phyloP scores from a whole-genome alignment of 1,140 invertebrate species.

The Littorina saxatilis region DNA sequence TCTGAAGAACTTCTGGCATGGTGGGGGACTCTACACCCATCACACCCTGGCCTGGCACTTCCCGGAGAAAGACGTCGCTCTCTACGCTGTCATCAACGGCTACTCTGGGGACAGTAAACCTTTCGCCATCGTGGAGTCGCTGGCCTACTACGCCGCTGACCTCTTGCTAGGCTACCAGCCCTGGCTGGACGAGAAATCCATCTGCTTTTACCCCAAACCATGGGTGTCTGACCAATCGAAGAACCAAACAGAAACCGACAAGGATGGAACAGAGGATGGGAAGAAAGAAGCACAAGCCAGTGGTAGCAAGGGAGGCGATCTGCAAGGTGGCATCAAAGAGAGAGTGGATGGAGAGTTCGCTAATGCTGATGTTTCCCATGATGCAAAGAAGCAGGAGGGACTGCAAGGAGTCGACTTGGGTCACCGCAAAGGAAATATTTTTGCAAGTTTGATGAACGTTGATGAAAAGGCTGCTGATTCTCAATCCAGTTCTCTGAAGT shows the following conservation, averaged over 20 bases:
- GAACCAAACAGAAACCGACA: background rate
- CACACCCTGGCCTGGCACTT: conserved; percentile 24
- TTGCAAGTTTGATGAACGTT: too few relatives aligned
- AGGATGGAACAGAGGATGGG: background rate
- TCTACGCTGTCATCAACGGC: conserved; percentile 28
- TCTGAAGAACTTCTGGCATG: conserved; percentile 20
- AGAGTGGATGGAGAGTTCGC: background rate
- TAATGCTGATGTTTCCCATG: background rate
- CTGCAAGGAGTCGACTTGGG: too few relatives aligned
- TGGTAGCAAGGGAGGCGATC: background rate
- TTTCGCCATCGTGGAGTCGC: conserved; percentile 18
- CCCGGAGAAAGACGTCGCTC: conserved; percentile 12
- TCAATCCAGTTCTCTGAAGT: too few relatives aligned
- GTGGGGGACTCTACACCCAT: conserved; percentile 24
- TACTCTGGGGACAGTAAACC: conserved; percentile 19
- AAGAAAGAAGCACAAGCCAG: background rate
- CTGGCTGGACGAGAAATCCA: conserved; percentile 16
- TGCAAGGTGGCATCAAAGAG: background rate
- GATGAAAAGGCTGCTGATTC: too few relatives aligned
- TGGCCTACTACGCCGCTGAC: conserved; percentile 23
- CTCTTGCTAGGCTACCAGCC: conserved; percentile 18
- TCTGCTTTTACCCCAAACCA: background rate
- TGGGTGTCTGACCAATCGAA: too few relatives aligned
- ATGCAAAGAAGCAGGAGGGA: background rate
- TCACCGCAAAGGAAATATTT: too few relatives aligned